These are phyloP conservation scores for Fistularia commersonii DNA, from an alignment of 2,797 vertebrate species.

Conservation along the genomic window DNA sequence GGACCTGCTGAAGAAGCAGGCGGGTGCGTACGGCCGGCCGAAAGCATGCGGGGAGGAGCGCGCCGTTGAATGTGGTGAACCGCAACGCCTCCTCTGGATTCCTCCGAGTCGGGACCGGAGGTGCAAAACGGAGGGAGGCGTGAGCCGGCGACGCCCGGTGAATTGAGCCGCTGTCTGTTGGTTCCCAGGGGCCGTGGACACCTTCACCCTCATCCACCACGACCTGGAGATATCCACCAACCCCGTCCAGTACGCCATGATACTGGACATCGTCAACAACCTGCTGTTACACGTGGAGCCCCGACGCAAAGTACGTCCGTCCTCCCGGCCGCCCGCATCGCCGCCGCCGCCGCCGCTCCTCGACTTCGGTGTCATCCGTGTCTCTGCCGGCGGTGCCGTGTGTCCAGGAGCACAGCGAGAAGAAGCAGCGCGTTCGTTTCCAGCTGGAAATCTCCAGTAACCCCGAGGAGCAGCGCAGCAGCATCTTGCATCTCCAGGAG, in stretches of 20 bases:
- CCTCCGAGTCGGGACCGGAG: too few species aligned
- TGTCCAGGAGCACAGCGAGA: constrained; percentile 94
- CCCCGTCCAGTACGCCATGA: constrained; percentile 98
- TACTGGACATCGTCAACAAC: constrained; percentile 98
- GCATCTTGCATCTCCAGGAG: constrained; percentile 94
- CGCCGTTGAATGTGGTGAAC: too few species aligned
- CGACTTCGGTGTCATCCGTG: not conserved
- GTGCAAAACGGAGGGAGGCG: too few species aligned
- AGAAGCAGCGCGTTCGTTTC: constrained; percentile 97
- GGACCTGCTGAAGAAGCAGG: constrained; percentile 95
- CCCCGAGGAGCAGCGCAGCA: constrained; percentile 97
- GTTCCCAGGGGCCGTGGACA: constrained; percentile 89
- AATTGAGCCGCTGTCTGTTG: too few species aligned
- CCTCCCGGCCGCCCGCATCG: not conserved
- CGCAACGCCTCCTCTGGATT: too few species aligned
- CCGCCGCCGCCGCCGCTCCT: not conserved
- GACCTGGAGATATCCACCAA: constrained; percentile 98
- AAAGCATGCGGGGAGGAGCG: too few species aligned
- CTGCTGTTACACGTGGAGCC: constrained; percentile 94
- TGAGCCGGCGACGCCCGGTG: too few species aligned
- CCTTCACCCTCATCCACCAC: constrained; percentile 96
- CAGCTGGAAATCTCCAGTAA: constrained; percentile 98
- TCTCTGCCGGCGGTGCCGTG: not conserved
- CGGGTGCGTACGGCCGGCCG: constrained; percentile 72
- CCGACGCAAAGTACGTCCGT: constrained; percentile 84